A percentile compares a stretch with the other conserved stretches of the same genome.
Evolutionary conservation across 2,888 invertebrate species (phyloP).

Genomic region (Cyrtodaria siliqua): DNA sequence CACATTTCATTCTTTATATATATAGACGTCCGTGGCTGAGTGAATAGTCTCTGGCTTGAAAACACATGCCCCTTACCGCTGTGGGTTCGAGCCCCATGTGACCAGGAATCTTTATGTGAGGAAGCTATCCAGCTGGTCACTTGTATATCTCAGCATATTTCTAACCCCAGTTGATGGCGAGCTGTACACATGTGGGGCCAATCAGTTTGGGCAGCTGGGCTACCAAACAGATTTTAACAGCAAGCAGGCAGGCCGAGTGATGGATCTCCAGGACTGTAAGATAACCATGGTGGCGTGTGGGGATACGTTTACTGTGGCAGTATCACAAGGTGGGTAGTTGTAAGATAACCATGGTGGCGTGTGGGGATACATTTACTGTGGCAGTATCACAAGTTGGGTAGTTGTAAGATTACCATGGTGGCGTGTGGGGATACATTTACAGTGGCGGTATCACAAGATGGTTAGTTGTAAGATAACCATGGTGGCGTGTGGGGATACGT

Average conservation of each 20-base stretch:
- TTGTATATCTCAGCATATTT: too few species aligned
- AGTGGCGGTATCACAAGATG: slow-evolving; percentile 81
- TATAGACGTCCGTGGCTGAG: too few species aligned
- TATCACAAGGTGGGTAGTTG: slow-evolving; percentile 74
- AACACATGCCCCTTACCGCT: too few species aligned
- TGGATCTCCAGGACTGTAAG: slow-evolving; percentile 63
- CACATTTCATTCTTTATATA: too few species aligned
- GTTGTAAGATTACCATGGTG: slow-evolving; percentile 68
- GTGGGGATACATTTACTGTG: slow-evolving; percentile 85
- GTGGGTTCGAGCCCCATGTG: too few species aligned
- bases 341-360: slow-evolving; percentile 76
- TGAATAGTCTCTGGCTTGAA: too few species aligned
- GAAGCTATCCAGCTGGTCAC: too few species aligned
- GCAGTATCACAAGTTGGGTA: slow-evolving; percentile 80
- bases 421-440: slow-evolving; percentile 85
- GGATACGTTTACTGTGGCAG: slow-evolving; percentile 84
- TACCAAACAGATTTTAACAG: slow-evolving; percentile 67
- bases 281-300: slow-evolving; percentile 82
- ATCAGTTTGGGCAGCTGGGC: slow-evolving; percentile 85
- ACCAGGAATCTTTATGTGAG: too few species aligned
- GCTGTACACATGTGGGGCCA: slow-evolving; percentile 84
- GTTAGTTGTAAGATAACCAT: slow-evolving; percentile 58
- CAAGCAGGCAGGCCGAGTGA: slow-evolving; percentile 71
- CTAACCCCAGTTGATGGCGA: slow-evolving; percentile 80
- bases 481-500: slow-evolving; percentile 85